Base-by-base conservation (phyloP, 2,888 invertebrate genomes). In the Nemoura dubitans region DNA sequence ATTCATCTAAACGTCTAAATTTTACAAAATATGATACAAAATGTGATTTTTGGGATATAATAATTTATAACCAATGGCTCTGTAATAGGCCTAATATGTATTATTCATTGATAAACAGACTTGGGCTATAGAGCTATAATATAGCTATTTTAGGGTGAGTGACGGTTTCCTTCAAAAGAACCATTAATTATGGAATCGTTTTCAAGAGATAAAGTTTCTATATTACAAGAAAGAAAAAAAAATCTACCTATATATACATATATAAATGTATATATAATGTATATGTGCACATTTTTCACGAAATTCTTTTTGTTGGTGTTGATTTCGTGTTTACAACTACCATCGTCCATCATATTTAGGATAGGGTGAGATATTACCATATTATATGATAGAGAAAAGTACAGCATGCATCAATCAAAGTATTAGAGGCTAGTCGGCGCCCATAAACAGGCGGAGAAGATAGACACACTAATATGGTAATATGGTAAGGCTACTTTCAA, bases 351-450 rank as follows among this genome's bases (percentile, higher is more conserved):
- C 78, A 78, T 27, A 78, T 78, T 78, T 27, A 28, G 28, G 28
- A 26, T 78, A 78, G 78, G 28, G 78, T 78, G 78, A 78, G 25
- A 27, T 78, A 78, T 78, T 78, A 78, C 28, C 78, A 78, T 78
- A 78, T 59, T 78, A 59, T 59, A 59, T 59, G 3, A 59, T 59
- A 59, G 59, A 59, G 78, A 16, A 78, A 28, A 27, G 10, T 78
- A 78, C 14, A 10, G 27, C 78, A 26, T 28, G 28, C 78, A 78
- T 78, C 28, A 28, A 78, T 78, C 78, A 28, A 78, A 26, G 28
- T 28, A 78, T 78, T 78, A 25, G 78, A 78, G 27, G 28, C 78
- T 3, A 28, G n/a, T 5, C 36, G 36, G 36, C 36, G 10, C 5
- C 10, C 59, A 59, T 59, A 59, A 59, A 59, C 59, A 59, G 59